Percentiles rank a stretch among this genome's conserved stretches.
phyloP scores from a whole-genome alignment of 2,797 vertebrate species.

The Okamejei kenojei region DNA sequence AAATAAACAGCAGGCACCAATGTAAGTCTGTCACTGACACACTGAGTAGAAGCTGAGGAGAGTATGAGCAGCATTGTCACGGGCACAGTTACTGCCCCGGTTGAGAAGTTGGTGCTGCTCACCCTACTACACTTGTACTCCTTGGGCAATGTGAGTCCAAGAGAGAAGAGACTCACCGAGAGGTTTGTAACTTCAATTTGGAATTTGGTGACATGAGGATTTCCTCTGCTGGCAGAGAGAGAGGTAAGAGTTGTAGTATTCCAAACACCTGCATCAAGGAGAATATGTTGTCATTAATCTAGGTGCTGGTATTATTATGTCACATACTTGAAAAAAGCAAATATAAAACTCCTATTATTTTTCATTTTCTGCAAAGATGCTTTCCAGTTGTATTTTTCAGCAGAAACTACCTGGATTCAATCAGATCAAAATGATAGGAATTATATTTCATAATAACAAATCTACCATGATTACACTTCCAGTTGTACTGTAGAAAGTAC shows the following conservation, averaged over 20 bases:
- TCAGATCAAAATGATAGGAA: background rate
- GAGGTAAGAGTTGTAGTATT: slow-evolving; percentile 52
- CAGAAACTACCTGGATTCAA: background rate
- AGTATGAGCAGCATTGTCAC: background rate
- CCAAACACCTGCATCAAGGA: slow-evolving; percentile 56
- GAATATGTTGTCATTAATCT: slow-evolving; percentile 7
- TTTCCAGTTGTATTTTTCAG: background rate
- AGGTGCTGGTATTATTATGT: background rate
- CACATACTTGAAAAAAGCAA: background rate
- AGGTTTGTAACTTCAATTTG: slow-evolving; percentile 54
- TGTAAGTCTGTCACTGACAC: background rate
- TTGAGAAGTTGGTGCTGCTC: background rate
- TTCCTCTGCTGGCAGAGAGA: slow-evolving; percentile 46
- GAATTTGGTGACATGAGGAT: slow-evolving; percentile 62
- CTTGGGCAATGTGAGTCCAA: background rate
- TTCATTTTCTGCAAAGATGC: background rate
- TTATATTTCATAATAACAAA: background rate
- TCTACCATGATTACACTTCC: background rate
- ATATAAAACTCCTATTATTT: background rate
- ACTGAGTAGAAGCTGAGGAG: background rate
- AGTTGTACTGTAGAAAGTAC: background rate
- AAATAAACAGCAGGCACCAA: background rate
- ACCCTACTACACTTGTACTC: no score
- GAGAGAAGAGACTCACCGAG: slow-evolving; percentile 48
- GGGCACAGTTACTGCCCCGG: background rate